Evolutionary conservation across 1,140 invertebrate species (phyloP).

Genomic region (Drosophila varians): DNA sequence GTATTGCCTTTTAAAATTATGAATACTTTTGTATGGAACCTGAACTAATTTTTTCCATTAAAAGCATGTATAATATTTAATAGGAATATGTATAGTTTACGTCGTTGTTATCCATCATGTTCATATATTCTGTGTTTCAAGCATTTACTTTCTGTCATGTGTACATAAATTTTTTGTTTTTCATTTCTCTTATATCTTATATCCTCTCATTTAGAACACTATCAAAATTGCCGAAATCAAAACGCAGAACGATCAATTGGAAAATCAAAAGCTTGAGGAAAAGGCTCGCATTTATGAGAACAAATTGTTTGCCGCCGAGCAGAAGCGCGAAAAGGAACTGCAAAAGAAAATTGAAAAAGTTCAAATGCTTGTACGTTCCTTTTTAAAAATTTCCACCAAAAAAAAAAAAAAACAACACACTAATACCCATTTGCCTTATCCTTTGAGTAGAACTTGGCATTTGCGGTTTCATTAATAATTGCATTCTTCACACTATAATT

Average conservation of each 20-base stretch:
- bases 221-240: slow-evolving; percentile 89
- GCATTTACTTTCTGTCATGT: slow-evolving; percentile 26
- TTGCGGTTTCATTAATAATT: background rate
- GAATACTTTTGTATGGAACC: too few species aligned
- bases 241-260: slow-evolving; percentile 85
- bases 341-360: slow-evolving; percentile 91
- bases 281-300: slow-evolving; percentile 88
- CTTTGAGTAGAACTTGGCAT: slow-evolving; percentile 28
- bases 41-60: too few species aligned
- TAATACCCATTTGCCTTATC: slow-evolving; percentile 34
- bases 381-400: background rate
- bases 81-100: too few species aligned
- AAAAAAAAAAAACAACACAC: background rate
- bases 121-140: slow-evolving; percentile 3
- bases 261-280: slow-evolving; percentile 87
- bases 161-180: slow-evolving; percentile 43
- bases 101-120: background rate
- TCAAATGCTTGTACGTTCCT: slow-evolving; percentile 89
- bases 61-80: too few species aligned
- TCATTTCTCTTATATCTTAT: slow-evolving; percentile 61
- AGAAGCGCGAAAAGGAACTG: slow-evolving; percentile 91
- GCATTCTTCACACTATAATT: background rate
- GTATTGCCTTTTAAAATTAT: too few species aligned
- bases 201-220: slow-evolving; percentile 85
- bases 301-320: slow-evolving; percentile 89